phyloP scores from a whole-genome alignment of 2,113 vertebrate genomes.

The Chamaea fasciata region DNA sequence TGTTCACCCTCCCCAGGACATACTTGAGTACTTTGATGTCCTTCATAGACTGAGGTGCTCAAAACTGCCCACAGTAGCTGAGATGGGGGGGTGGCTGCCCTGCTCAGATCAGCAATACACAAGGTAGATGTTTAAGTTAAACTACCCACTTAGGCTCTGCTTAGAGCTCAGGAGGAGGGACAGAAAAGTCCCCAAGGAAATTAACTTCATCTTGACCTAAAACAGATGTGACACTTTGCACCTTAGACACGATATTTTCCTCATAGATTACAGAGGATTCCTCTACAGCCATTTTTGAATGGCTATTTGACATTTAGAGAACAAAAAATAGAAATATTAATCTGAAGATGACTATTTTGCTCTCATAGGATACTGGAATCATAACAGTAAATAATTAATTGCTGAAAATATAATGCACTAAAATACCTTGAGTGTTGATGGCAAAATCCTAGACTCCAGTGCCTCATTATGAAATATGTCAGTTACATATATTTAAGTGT shows the following conservation, averaged over 20 bases:
- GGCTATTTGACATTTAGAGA: background rate
- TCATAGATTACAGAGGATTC: background rate
- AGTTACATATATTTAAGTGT: background rate
- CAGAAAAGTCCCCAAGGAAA: background rate
- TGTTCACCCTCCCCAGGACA: background rate
- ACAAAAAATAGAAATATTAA: background rate
- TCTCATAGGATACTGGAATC: background rate
- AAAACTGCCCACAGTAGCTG: background rate
- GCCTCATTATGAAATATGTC: background rate
- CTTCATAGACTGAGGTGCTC: background rate
- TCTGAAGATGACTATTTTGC: background rate
- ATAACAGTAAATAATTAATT: background rate
- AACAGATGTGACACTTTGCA: background rate
- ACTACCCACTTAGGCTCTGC: background rate
- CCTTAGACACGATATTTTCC: background rate
- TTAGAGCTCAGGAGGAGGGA: background rate
- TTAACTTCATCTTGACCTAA: background rate
- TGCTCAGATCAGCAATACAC: background rate
- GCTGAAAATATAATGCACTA: background rate
- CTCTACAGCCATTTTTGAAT: background rate
- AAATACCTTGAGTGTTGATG: background rate
- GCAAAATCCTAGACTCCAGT: background rate
- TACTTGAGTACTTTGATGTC: rapidly evolving
- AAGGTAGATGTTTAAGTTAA: background rate
- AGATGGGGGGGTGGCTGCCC: background rate